phyloP scores from a whole-genome alignment of 2,888 invertebrate species.

The Morpho achilles region DNA sequence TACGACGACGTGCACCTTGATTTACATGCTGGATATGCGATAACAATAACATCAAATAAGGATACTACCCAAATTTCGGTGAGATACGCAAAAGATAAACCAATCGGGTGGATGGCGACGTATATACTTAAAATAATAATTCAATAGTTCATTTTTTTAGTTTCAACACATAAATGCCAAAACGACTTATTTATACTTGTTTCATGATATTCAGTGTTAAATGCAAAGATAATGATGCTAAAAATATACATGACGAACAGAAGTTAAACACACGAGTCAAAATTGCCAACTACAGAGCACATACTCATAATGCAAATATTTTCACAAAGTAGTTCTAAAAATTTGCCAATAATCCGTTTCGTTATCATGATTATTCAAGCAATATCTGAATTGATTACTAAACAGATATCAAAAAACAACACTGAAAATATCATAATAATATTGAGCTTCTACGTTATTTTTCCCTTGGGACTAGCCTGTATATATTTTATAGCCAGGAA shows the following conservation, averaged over 20 bases:
- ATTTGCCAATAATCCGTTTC: neutral
- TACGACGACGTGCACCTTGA: constrained; percentile 62
- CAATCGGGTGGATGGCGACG: constrained; percentile 5
- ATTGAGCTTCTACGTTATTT: neutral
- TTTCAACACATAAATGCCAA: neutral
- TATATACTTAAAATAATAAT: constrained; percentile 5
- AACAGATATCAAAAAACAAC: neutral
- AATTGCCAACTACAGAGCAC: constrained; percentile 9
- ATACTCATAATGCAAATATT: neutral
- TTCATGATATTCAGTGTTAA: neutral
- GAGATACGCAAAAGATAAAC: constrained; percentile 21
- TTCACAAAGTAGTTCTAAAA: neutral
- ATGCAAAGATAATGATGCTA: neutral
- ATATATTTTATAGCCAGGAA: no score
- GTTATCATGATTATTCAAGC: constrained; percentile 8
- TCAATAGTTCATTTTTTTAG: neutral
- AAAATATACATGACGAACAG: constrained; percentile 1
- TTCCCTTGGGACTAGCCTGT: no score
- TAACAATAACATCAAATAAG: constrained; percentile 30
- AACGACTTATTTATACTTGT: neutral
- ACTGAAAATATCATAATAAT: neutral
- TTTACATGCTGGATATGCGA: constrained; percentile 52
- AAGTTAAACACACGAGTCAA: neutral
- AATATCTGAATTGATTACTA: neutral
- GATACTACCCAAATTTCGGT: constrained; percentile 28